phyloP scores from a whole-genome alignment of 1,140 invertebrate genomes.

The Drosophila paulistorum region DNA sequence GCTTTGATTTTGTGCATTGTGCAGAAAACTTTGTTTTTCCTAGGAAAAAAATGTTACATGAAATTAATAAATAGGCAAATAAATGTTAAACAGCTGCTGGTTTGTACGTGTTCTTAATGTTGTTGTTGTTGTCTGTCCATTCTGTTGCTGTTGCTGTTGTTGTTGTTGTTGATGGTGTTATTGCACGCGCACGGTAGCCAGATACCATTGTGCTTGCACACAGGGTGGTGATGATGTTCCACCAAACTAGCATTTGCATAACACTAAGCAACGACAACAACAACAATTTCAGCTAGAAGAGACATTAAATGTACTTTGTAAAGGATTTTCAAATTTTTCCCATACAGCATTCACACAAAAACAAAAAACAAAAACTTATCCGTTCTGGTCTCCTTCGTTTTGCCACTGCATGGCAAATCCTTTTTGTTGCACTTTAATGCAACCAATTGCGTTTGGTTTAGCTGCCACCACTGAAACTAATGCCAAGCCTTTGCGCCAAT shows the following conservation, averaged over 20 bases:
- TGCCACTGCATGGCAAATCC: constrained; percentile 78
- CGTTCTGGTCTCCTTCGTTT: constrained; percentile 12
- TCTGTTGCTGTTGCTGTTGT: constrained; percentile 28
- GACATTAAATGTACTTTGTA: not conserved
- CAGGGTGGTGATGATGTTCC: constrained; percentile 72
- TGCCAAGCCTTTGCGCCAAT: constrained; percentile 29
- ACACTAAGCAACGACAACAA: constrained; percentile 55
- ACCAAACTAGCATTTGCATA: constrained; percentile 69
- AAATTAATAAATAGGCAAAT: constrained; percentile 82
- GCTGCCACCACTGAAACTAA: constrained; percentile 64
- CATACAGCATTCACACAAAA: constrained; percentile 34
- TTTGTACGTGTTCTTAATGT: constrained; percentile 68
- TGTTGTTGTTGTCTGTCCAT: constrained; percentile 19
- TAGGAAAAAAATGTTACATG: constrained; percentile 81
- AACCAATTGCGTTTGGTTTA: constrained; percentile 33
- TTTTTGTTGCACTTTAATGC: constrained; percentile 70
- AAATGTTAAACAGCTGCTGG: constrained; percentile 82
- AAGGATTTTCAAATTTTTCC: constrained; percentile 37
- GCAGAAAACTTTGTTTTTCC: constrained; percentile 55
- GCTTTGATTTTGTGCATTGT: constrained; percentile 79
- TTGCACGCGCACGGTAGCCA: constrained; percentile 77
- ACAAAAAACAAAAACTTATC: not conserved
- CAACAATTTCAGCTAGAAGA: not conserved
- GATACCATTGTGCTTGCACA: constrained; percentile 68
- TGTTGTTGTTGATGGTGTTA: constrained; percentile 37